Percentiles rank a stretch among this genome's conserved stretches.
phyloP scores from a whole-genome alignment of 2,113 vertebrate species.

The Vulpes lagopus region DNA sequence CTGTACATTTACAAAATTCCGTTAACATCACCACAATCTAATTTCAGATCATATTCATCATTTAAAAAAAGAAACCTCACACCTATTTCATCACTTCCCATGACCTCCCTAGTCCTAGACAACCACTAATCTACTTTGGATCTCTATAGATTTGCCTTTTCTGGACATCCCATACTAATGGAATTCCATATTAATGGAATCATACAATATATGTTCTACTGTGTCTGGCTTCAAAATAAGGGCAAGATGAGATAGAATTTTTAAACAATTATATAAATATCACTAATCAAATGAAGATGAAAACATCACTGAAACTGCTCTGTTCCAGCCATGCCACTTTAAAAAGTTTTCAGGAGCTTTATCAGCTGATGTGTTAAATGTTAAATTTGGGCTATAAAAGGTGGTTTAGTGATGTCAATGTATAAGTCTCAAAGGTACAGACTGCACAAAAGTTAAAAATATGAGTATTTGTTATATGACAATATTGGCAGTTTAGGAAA shows the following conservation, averaged over 20 bases:
- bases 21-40: not conserved
- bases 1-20: slow-evolving; percentile 12
- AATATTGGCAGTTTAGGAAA: slow-evolving; percentile 34
- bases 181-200: not conserved
- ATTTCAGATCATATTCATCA: not conserved
- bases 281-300: not conserved
- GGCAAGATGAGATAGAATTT: not conserved
- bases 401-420: not conserved
- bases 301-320: not conserved
- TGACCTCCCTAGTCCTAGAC: not conserved
- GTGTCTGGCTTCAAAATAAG: not conserved
- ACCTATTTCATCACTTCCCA: not conserved
- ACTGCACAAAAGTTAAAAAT: slow-evolving; percentile 35
- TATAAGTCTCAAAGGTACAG: not conserved
- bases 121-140: not conserved
- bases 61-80: not conserved
- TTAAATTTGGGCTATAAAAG: not conserved
- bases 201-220: not conserved
- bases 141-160: not conserved
- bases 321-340: not conserved
- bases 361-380: not conserved
- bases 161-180: not conserved
- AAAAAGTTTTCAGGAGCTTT: slow-evolving; percentile 24
- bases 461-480: not conserved
- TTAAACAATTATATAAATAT: not conserved